Evolutionary conservation across 1,140 invertebrate species (phyloP).

Genomic region (Macrostomum lignano): DNA sequence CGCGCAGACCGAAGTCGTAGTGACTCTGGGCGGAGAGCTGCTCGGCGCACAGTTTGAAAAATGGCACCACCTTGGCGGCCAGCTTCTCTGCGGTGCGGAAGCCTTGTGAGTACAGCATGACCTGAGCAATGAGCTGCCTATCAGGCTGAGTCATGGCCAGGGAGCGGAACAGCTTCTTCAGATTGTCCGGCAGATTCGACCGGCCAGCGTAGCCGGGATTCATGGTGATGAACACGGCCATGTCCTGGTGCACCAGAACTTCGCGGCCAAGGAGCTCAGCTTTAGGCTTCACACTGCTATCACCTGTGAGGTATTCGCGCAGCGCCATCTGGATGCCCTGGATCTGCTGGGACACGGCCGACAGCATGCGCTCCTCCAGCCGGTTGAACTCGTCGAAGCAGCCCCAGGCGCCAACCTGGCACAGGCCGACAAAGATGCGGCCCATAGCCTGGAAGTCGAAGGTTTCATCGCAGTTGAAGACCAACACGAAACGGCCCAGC

Average conservation of each 20-base stretch:
- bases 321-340: constrained; percentile 95
- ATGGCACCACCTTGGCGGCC: constrained; percentile 90
- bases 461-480: constrained; percentile 98
- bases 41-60: constrained; percentile 90
- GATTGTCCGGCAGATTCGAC: constrained; percentile 87
- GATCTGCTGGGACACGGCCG: constrained; percentile 91
- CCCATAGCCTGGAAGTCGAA: constrained; percentile 92
- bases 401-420: constrained; percentile 94
- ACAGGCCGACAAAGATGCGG: constrained; percentile 75
- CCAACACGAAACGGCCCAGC: constrained; percentile 79
- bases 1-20: constrained; percentile 80
- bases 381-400: constrained; percentile 99
- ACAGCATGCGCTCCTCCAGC: constrained; percentile 91
- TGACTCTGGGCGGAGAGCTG: constrained; percentile 93
- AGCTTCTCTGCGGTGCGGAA: constrained; percentile 85
- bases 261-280: constrained; percentile 90
- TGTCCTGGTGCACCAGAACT: constrained; percentile 80
- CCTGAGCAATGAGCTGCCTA: constrained; percentile 83
- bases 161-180: constrained; percentile 90
- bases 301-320: constrained; percentile 29
- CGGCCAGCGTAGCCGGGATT: constrained; percentile 96
- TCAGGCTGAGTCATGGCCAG: constrained; percentile 96
- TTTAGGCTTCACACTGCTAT: constrained; percentile 21
- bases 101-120: constrained; percentile 95
- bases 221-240: constrained; percentile 99